These are phyloP conservation scores for Ceratitis capitata DNA, from an alignment of 1,140 invertebrate species.

Conservation along the genomic window DNA sequence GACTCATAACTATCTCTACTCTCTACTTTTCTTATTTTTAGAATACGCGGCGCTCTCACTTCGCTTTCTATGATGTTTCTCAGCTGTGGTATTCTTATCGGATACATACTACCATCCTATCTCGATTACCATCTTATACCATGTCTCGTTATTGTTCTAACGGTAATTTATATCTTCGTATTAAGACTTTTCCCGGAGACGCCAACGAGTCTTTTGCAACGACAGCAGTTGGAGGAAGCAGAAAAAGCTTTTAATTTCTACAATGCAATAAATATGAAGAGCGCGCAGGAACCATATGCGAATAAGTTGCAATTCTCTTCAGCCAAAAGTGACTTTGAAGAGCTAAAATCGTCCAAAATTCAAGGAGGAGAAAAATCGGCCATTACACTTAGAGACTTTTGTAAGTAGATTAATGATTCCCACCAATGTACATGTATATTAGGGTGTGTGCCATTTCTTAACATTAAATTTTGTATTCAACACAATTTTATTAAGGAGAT, in stretches of 20 bases:
- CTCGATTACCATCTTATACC: slow-evolving; percentile 74
- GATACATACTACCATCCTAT: slow-evolving; percentile 77
- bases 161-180: slow-evolving; percentile 72
- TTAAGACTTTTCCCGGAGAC: slow-evolving; percentile 85
- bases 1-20: no score
- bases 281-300: neutral
- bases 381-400: slow-evolving; percentile 51
- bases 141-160: slow-evolving; percentile 73
- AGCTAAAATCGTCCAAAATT: neutral
- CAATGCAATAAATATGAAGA: slow-evolving; percentile 43
- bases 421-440: no score
- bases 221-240: slow-evolving; percentile 72
- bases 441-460: no score
- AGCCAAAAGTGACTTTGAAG: slow-evolving; percentile 40
- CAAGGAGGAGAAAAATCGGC: neutral
- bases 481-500: no score
- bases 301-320: slow-evolving; percentile 49
- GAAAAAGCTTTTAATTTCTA: slow-evolving; percentile 69
- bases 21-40: slow-evolving; percentile 63
- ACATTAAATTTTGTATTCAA: no score
- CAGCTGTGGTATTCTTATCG: slow-evolving; percentile 81
- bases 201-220: slow-evolving; percentile 74
- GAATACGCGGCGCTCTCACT: slow-evolving; percentile 79
- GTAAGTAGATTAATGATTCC: no score
- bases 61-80: slow-evolving; percentile 85